Base-by-base conservation (phyloP, 2,888 invertebrate genomes). In the Bimastos eiseni region DNA sequence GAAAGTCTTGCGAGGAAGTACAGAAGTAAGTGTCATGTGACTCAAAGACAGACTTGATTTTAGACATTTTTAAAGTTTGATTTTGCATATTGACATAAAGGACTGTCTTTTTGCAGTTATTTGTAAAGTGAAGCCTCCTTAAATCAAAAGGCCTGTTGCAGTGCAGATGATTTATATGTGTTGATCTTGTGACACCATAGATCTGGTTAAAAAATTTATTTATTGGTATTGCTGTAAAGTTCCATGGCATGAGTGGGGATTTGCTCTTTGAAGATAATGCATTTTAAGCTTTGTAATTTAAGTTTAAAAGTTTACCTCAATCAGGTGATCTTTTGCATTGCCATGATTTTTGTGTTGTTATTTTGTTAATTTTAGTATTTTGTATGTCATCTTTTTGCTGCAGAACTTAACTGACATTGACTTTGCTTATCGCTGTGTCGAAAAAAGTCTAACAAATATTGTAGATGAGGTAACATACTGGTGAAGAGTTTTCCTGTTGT, bases 391-490 rank as follows among this genome's bases (percentile, higher is more conserved):
- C n/a, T 33, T 34, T 89, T n/a, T 90, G 70, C 55, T 36, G 34
- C 70, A 97, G 91, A 96, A 96, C 90, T 96, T 96, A 92, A 97
- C 97, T 94, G 97, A 97, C 93, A 95, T 96, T 94, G 94, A 95
- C 93, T 97, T 97, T 95, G 96, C 97, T 95, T 97, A 96, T 96
- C 96, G 96, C 95, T 97, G 96, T 96, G 96, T 97, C 94, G 96
- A 96, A 96, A 96, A 96, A 95, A 96, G 96, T 94, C 96, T 97
- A 94, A 96, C 96, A 92, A 94, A 95, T 94, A 96, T 97, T 95
- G 95, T 96, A 92, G 96, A 96, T 95, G 96, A 97, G 97, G 96
- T 97, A 96, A 44, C 49, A 34, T 30, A 36, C 2, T 70, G 55
- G n/a, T 83, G 70, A 24, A 37, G 90, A 34, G 36, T 49, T 70